Evolutionary conservation across 2,888 invertebrate species (phyloP).

Genomic region (Baronia brevicornis): DNA sequence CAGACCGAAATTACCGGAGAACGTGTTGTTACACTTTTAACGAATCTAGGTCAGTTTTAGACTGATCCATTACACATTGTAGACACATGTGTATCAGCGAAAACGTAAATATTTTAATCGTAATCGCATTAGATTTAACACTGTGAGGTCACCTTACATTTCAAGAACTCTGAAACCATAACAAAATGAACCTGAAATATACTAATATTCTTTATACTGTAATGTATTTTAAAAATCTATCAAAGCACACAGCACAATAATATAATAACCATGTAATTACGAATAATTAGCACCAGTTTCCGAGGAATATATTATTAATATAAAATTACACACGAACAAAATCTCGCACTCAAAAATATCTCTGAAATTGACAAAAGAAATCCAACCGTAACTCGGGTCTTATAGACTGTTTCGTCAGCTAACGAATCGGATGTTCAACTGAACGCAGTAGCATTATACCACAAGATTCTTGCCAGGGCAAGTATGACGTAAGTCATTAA

Average conservation of each 20-base stretch:
- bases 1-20: slow-evolving; percentile 15
- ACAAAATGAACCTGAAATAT: no score
- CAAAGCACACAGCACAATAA: slow-evolving; percentile 37
- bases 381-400: slow-evolving; percentile 18
- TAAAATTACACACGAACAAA: slow-evolving; percentile 25
- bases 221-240: slow-evolving; percentile 11
- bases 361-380: slow-evolving; percentile 30
- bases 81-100: no score
- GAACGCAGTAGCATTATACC: slow-evolving; percentile 32
- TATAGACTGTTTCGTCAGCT: slow-evolving; percentile 7
- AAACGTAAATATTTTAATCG: slow-evolving; percentile 20
- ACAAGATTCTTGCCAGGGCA: slow-evolving; percentile 48
- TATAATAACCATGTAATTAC: background rate
- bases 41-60: slow-evolving; percentile 23
- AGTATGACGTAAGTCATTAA: slow-evolving; percentile 47
- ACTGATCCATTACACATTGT: slow-evolving; percentile 10
- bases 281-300: slow-evolving; percentile 11
- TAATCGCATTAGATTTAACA: slow-evolving; percentile 8
- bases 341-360: slow-evolving; percentile 39
- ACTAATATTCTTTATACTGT: no score
- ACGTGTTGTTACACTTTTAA: slow-evolving; percentile 10
- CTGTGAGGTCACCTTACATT: slow-evolving; percentile 11
- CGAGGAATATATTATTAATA: slow-evolving; percentile 19
- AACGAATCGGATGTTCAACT: slow-evolving; percentile 20
- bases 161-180: background rate